Evolutionary conservation across 2,113 vertebrate species (phyloP).

Genomic region (Sylvicapra grimmia): DNA sequence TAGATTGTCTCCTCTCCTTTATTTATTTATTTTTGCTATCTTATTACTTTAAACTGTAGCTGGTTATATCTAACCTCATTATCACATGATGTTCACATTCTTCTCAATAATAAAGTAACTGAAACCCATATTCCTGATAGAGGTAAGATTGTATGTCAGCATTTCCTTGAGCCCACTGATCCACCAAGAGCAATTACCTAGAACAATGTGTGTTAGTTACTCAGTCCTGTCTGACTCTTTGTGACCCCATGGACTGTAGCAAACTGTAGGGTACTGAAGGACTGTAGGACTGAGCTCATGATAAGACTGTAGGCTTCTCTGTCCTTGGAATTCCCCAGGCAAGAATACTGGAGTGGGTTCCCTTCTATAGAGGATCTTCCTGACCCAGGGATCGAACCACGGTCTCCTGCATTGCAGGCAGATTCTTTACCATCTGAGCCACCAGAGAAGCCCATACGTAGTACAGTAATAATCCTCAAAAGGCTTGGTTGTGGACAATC

Average conservation of each 20-base stretch:
- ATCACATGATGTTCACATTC: not conserved
- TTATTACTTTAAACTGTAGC: not conserved
- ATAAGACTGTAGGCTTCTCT: not conserved
- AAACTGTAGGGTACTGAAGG: not conserved
- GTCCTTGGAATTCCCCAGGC: not conserved
- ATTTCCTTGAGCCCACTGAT: not conserved
- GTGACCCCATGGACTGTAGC: not conserved
- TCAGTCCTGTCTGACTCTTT: not conserved
- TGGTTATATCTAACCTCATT: not conserved
- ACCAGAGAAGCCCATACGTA: not conserved
- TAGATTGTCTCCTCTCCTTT: not conserved
- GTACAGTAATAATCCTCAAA: not conserved
- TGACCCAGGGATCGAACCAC: not conserved
- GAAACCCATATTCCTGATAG: not conserved
- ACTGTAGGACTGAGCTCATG: no score
- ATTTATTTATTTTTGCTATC: not conserved
- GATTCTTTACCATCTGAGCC: not conserved
- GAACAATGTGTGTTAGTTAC: not conserved
- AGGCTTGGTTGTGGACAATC: not conserved
- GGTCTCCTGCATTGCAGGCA: not conserved
- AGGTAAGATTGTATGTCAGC: not conserved
- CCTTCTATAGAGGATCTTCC: not conserved
- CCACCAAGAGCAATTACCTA: not conserved
- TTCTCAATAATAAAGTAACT: not conserved
- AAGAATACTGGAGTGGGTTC: not conserved